Evolutionary conservation across 2,113 vertebrate species (phyloP).

Genomic region (Paradisaea rubra): DNA sequence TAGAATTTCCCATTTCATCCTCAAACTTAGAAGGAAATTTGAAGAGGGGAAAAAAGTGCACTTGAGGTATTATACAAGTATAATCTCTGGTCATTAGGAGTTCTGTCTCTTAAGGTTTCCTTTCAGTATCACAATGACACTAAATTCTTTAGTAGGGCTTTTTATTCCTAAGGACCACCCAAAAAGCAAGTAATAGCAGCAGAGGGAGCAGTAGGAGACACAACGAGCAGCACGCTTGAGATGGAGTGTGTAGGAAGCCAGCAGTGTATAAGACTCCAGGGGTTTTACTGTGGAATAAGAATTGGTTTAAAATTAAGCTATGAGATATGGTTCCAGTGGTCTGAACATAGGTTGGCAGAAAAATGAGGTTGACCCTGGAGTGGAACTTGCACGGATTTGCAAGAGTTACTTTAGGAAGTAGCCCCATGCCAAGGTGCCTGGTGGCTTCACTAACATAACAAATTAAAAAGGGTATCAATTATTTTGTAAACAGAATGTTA

Average conservation of each 20-base stretch:
- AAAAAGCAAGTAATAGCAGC: background rate
- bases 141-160: background rate
- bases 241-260: background rate
- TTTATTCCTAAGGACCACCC: background rate
- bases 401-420: background rate
- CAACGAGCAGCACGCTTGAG: fast-evolving
- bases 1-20: background rate
- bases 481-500: background rate
- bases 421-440: background rate
- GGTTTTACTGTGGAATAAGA: background rate
- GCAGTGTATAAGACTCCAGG: background rate
- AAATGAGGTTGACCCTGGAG: background rate
- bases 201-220: background rate
- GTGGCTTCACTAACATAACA: background rate
- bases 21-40: background rate
- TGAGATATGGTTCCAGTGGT: background rate
- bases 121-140: background rate
- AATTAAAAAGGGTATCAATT: background rate
- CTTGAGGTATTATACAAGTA: background rate
- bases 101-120: background rate
- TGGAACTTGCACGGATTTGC: background rate
- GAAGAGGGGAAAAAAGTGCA: background rate
- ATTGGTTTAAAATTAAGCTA: background rate
- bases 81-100: background rate
- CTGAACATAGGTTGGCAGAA: background rate